phyloP scores from a whole-genome alignment of 2,113 vertebrate genomes.

The Struthio camelus region DNA sequence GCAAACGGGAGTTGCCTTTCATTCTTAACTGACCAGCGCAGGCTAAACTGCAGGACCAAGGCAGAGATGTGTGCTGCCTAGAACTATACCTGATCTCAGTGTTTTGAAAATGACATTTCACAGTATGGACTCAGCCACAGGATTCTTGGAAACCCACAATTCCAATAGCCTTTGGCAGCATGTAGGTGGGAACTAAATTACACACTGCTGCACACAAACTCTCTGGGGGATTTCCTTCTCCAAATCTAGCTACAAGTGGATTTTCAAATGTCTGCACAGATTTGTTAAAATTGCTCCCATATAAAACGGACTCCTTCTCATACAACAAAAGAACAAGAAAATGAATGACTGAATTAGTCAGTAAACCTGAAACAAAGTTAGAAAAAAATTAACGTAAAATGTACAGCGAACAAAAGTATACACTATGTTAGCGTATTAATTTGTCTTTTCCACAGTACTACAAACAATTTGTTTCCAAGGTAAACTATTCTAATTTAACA shows the following conservation, averaged over 20 bases:
- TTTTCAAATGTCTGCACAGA: conserved; percentile 37
- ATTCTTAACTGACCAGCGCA: background rate
- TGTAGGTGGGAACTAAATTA: conserved; percentile 31
- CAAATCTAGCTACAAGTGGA: background rate
- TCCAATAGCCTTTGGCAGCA: background rate
- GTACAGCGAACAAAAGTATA: background rate
- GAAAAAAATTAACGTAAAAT: background rate
- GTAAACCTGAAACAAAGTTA: background rate
- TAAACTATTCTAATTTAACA: background rate
- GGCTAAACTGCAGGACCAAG: background rate
- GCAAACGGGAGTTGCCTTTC: background rate
- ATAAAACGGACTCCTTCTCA: background rate
- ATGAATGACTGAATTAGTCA: background rate
- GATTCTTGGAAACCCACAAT: background rate
- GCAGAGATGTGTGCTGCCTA: background rate
- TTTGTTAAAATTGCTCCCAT: background rate
- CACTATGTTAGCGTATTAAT: background rate
- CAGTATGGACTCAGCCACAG: background rate
- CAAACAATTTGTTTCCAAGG: background rate
- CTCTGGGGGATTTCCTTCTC: background rate
- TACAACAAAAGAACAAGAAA: background rate
- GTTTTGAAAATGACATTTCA: conserved; percentile 27
- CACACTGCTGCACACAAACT: background rate
- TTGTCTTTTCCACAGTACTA: background rate
- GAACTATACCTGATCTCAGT: background rate